Evolutionary conservation across 2,888 invertebrate species (phyloP), one percentile per base, ranked within the genome.

Genomic region (Keiferia lycopersicella): DNA sequence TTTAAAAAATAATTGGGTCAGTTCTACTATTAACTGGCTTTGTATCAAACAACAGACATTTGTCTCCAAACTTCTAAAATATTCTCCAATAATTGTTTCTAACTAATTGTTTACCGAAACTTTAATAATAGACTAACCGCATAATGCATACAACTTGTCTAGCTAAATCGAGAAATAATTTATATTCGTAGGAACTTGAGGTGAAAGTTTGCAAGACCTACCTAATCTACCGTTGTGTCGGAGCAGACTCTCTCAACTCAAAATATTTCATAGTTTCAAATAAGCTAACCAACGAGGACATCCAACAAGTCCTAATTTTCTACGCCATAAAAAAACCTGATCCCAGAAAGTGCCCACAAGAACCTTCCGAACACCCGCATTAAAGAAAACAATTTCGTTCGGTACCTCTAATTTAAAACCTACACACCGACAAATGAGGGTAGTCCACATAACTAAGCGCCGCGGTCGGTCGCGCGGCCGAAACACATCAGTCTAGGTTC

Each of bases 381-480:
- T 70, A 78, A 78, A 74, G 73, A 75, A 26, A 78, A 64, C 68
- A 69, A 70, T 70, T 70, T 75, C 73, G 74, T 72, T 71, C 67
- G 67, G 64, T 73, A 80, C 80, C 82, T 80, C 85, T 81, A 82
- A 87, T 90, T 88, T 88, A 86, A 86, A 89, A 87, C 81, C 74
- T 78, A 73, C 71, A 73, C 74, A 71, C 69, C 76, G 81, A 90
- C 82, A 87, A 90, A 91, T 90, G 89, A 88, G 83, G 90, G 90
- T 90, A 90, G 83, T 81, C 79, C 71, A 76, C 75, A 81, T 88
- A 90, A 91, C 83, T 88, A 88, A 91, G 86, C 83, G 78, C 71
- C 72, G 83, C 78, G 89, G 89, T 89, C 86, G 70, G 74, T 70
- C 68, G 68, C 72, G 66, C 78, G 79, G 74, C 81, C 86, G 66